These are phyloP conservation scores for Lepidostoma basale DNA, from an alignment of 1,140 invertebrate genomes.

Conservation along the genomic window DNA sequence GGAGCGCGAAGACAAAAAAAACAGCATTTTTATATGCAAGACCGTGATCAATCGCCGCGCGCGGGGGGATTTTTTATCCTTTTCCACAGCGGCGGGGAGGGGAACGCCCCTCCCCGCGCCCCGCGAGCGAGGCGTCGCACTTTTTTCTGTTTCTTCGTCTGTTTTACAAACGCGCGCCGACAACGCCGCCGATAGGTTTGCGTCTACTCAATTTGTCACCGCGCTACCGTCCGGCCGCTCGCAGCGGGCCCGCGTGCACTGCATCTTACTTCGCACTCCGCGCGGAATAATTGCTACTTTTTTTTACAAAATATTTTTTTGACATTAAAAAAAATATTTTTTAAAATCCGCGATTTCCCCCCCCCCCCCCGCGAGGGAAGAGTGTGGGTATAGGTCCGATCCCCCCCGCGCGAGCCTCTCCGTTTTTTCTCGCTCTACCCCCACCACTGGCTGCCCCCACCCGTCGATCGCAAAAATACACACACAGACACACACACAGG, in stretches of 20 bases:
- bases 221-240: conserved; percentile 31
- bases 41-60: conserved; percentile 41
- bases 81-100: conserved; percentile 12
- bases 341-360: background rate
- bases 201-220: conserved; percentile 37
- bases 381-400: conserved; percentile 24
- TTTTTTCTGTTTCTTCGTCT: conserved; percentile 39
- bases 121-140: conserved; percentile 14
- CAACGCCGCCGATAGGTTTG: conserved; percentile 36
- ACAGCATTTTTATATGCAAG: conserved; percentile 42
- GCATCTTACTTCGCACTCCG: too few species aligned
- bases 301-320: background rate
- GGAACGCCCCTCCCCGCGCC: background rate
- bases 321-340: background rate
- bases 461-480: conserved; percentile 29
- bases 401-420: background rate
- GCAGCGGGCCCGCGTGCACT: background rate
- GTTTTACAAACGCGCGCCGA: conserved; percentile 42
- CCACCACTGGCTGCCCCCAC: conserved; percentile 30
- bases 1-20: conserved; percentile 30
- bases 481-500: conserved; percentile 21
- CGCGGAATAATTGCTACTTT: background rate
- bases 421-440: conserved; percentile 38
- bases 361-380: conserved; percentile 11
- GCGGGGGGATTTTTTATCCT: conserved; percentile 32